Conservation (phyloP, 2,888 invertebrate species). For the Sarcophaga carnaria region DNA sequence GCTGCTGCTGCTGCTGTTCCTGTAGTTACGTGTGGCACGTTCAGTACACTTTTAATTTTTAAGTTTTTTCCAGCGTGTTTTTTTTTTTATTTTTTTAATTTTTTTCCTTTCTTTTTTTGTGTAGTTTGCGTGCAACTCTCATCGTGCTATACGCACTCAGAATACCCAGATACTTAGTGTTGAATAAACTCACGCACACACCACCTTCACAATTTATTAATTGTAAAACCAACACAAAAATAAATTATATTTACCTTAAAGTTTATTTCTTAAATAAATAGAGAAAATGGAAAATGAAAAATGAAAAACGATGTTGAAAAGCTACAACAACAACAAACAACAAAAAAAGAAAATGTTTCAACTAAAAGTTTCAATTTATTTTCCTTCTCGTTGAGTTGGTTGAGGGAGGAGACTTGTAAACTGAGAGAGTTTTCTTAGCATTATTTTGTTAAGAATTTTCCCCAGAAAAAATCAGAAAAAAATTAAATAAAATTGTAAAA, state of each 20-base stretch:
- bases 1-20: conserved; percentile 39
- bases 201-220: conserved; percentile 63
- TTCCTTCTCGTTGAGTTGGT: not conserved
- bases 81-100: no score
- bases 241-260: conserved; percentile 65
- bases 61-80: conserved; percentile 21
- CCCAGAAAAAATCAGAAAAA: not conserved
- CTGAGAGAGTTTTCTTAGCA: conserved; percentile 1
- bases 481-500: conserved; percentile 3
- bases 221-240: conserved; percentile 66
- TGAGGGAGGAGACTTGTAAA: not conserved
- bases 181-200: conserved; percentile 45
- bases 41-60: conserved; percentile 64
- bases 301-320: conserved; percentile 3
- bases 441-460: conserved; percentile 21
- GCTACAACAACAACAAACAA: not conserved
- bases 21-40: conserved; percentile 60
- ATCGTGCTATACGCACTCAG: not conserved
- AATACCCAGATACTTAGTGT: not conserved
- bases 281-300: not conserved
- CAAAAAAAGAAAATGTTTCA: conserved; percentile 31
- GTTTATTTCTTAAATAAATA: conserved; percentile 62
- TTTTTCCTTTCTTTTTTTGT: conserved; percentile 1
- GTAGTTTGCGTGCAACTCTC: not conserved
- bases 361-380: not conserved